Conservation (phyloP, 2,113 vertebrate genomes). For the Platichthys stellatus region DNA sequence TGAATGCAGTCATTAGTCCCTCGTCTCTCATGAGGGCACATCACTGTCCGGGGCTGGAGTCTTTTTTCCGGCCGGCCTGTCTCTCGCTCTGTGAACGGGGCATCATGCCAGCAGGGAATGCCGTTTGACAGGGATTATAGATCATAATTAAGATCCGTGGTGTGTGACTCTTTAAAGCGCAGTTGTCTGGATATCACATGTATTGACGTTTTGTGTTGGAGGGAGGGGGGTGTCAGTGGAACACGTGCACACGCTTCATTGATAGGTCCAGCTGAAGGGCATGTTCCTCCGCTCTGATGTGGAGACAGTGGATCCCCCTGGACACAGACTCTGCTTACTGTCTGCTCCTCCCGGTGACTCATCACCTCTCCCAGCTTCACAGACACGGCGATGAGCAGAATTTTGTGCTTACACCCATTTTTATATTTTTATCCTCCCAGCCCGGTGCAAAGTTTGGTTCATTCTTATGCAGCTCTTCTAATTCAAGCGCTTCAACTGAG, state of each 20-base stretch:
- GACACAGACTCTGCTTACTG: conserved; percentile 22
- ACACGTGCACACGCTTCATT: conserved; percentile 10
- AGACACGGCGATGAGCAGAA: conserved; percentile 4
- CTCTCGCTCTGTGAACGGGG: conserved; percentile 25
- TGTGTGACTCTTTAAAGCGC: conserved; percentile 26
- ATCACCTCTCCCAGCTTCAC: conserved; percentile 3
- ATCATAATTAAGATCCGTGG: conserved; percentile 50
- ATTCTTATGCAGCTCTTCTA: background rate
- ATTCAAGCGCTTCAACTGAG: background rate
- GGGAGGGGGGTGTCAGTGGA: background rate
- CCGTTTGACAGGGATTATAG: conserved; percentile 45
- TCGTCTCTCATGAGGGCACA: conserved; percentile 14
- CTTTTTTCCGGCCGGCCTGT: conserved; percentile 15
- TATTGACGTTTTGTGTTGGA: conserved; percentile 31
- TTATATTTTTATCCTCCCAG: too few relatives aligned
- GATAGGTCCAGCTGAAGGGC: conserved; percentile 34
- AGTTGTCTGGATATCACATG: conserved; percentile 38
- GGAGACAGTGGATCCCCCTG: conserved; percentile 32
- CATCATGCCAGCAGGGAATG: conserved; percentile 5
- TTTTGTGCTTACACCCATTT: background rate
- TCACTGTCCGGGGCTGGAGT: conserved; percentile 35
- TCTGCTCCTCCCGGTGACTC: conserved; percentile 33
- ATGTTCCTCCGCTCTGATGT: conserved; percentile 17
- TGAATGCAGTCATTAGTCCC: conserved; percentile 39
- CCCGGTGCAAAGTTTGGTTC: background rate